Evolutionary conservation across 1,140 invertebrate genomes (phyloP).

Genomic region (Aphis gossypii): DNA sequence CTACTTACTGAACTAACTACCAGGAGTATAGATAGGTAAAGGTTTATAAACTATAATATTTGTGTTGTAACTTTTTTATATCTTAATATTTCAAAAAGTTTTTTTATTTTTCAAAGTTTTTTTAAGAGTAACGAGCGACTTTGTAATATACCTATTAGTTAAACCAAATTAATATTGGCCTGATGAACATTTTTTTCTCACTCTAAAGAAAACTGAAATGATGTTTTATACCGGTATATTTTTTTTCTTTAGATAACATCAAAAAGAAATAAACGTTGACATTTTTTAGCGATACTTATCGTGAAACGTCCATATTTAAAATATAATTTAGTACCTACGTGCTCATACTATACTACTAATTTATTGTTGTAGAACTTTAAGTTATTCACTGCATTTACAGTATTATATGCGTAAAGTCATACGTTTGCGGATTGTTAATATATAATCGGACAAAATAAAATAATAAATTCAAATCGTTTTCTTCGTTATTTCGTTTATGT

Average conservation of each 20-base stretch:
- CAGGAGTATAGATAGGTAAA: neutral
- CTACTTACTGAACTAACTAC: neutral
- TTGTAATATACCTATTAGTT: neutral
- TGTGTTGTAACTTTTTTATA: neutral
- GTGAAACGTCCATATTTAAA: no score
- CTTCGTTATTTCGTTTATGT: neutral
- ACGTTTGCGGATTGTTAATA: neutral
- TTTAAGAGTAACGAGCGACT: neutral
- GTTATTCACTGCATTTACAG: neutral
- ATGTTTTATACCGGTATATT: no score
- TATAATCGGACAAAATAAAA: neutral
- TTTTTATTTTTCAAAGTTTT: neutral
- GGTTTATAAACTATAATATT: neutral
- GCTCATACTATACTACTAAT: no score
- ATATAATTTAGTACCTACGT: no score
- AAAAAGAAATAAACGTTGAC: no score
- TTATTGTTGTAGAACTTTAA: neutral
- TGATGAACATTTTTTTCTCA: neutral
- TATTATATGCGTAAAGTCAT: neutral
- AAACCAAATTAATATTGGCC: neutral
- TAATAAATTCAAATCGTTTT: neutral
- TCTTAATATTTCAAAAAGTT: neutral
- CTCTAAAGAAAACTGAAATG: neutral
- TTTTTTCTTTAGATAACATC: no score
- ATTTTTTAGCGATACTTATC: no score